Base-by-base conservation (phyloP, 2,797 vertebrate genomes). In the Myotis vivesi region DNA sequence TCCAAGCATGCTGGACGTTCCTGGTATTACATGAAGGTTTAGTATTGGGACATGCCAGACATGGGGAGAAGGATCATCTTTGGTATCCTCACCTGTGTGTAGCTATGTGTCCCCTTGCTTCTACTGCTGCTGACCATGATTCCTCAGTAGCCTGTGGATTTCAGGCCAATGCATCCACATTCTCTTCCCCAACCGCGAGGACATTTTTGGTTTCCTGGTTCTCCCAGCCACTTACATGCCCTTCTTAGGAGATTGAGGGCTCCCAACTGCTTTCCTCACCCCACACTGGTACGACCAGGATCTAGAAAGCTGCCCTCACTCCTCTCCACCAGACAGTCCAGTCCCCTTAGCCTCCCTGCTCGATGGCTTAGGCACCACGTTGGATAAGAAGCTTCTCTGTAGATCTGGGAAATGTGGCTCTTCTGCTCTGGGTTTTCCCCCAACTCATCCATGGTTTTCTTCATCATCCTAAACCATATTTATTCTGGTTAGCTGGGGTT, bases 401-500 rank as follows among this genome's bases (percentile, higher is more conserved):
- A 22, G 79, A 72, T 57, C 23, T 33, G 16, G 79, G 38, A 82
- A 33, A 41, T 16, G 44, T n/a, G 36, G n/a, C 15, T 86, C 0
- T 46, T 90, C 36, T n/a, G 66, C 57, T 91, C 83, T 80, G 57
- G 68, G 51, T 62, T 81, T 66, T 13, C 41, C 28, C 16, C 25
- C 51, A 64, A 69, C 33, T 59, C 85, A 30, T 53, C 62, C 22
- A 23, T 46, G 8, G 20, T 57, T 89, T 76, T 68, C 51, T 75
- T 90, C 51, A 8, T 73, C 28, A 62, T 53, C 57, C 46, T 73
- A 41, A n/a, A 85, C 22, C 23, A 44, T 68, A 59, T 79, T 88
- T 88, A 83, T 57, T 89, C 64, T 62, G 23, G 64, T 93, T 22
- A 62, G 30, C 10, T 76, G 59, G 4, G 12, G n/a, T 89, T 44